phyloP scores from a whole-genome alignment of 2,888 invertebrate species.

The Trichogramma evanescens region DNA sequence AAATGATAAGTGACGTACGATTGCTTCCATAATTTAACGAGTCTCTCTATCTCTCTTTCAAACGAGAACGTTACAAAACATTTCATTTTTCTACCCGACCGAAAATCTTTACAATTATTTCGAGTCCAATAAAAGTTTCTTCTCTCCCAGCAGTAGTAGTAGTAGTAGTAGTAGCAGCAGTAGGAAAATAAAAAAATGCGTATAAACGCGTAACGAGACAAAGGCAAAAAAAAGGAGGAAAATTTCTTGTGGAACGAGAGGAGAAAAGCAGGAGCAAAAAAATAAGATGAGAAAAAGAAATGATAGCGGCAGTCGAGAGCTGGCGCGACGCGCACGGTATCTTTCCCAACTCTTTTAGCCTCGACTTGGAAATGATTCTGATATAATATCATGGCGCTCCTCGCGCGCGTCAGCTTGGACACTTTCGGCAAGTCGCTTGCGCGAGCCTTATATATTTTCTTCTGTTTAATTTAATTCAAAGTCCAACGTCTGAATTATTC shows the following conservation, averaged over 20 bases:
- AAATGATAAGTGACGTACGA: too few species aligned
- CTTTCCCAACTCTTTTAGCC: constrained; percentile 3
- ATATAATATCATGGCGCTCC: constrained; percentile 10
- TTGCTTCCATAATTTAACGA: too few species aligned
- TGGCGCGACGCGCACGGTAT: neutral
- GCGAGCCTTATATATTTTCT: constrained; percentile 8
- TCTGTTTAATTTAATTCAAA: constrained; percentile 18
- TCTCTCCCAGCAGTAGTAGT: too few species aligned
- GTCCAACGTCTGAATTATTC: neutral
- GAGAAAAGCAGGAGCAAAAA: neutral
- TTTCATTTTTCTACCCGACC: too few species aligned
- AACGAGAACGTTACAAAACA: too few species aligned
- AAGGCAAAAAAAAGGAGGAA: too few species aligned
- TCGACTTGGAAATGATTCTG: constrained; percentile 14
- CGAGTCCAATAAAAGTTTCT: too few species aligned
- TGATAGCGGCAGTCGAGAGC: neutral
- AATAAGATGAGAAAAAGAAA: neutral
- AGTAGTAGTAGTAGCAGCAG: too few species aligned
- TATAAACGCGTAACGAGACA: neutral
- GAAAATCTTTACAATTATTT: too few species aligned
- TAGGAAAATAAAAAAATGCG: neutral
- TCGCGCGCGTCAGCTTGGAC: constrained; percentile 18
- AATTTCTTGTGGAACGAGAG: neutral
- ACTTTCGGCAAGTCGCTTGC: neutral
- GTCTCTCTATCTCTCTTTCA: too few species aligned